Base-by-base conservation (phyloP, 2,113 vertebrate species). In the Murina feae region DNA sequence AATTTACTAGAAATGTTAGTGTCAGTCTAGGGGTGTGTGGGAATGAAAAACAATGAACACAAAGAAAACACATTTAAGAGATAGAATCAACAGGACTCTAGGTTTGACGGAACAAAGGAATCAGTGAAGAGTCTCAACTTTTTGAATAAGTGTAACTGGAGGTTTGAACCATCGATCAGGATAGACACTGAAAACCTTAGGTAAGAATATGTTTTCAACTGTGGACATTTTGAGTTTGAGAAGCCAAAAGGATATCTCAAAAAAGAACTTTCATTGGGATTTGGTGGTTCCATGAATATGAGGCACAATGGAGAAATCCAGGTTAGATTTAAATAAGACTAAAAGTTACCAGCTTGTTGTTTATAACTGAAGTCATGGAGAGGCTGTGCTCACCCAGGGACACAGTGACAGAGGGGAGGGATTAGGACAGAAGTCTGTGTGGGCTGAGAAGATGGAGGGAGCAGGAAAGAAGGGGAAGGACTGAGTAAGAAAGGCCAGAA, bases 371-470 rank as follows among this genome's bases (percentile, higher is more conserved):
- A 81, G 76, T 53, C 72, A 28, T 1, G 4, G 53, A 66, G 10
- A 25, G 6, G 23, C 8, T 9, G 30, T 8, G 55, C 12, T 69
- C 58, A 30, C 39, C 12, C 2, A 20, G 10, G 39, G 39, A 32
- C 25, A 4, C 7, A 7, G 35, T 2, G 42, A 13, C 5, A 6
- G 42, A 25, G 39, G 25, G 49, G 11, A 3, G 1, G 21, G 0
- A 4, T 42, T 6, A n/a, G 11, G 28, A 44, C 14, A 5, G 58
- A 28, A 68, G 11, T 35, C 9, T 1, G 17, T 32, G 12, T 5
- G 72, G 32, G 55, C 65, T 28, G 17, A 84, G 47, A 6, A 44
- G 30, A 14, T 30, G 30, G 14, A n/a, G 32, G 65, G 37, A 66
- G 32, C 6, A 80, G 25, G 63, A 32, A n/a, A 66, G 18, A 14